Evolutionary conservation across 2,797 vertebrate genomes (phyloP), one percentile per base, ranked within the genome.

Genomic region (Salarias fasciatus): DNA sequence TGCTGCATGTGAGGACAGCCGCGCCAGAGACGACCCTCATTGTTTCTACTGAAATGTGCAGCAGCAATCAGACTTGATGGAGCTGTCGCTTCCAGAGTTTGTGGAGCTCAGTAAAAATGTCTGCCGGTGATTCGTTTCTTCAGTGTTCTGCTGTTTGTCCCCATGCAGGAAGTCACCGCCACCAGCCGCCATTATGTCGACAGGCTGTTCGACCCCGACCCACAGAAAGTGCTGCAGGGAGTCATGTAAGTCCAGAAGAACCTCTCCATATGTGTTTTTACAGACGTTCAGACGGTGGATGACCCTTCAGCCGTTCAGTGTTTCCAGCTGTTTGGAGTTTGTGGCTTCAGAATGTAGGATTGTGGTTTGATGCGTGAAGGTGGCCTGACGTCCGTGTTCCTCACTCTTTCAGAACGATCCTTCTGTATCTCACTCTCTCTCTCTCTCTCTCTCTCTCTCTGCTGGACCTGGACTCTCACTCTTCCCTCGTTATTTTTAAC

Each of bases 121-220:
- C 55, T 24, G 8, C 36, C 5, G 9, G 2, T 55, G 45, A 53
- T 28, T 63, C 53, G 11, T 68, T 13, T 49, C 28, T 43, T 30
- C 67, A 13, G 71, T 31, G 3, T 50, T 63, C 13, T 68, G n/a
- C 72, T 59, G 8, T 63, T 77, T 84, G n/a, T 86, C 53, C 50
- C 61, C 43, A 91, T 64, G 15, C 93, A 99, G 97, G 98, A 99
- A 93, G 98, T 98, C 83, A 98, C 96, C 59, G 97, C 97, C 80
- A 98, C 96, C 69, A 99, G 96, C 92, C 97, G 97, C 84, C 98
- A 99, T 92, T 99, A 99, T 94, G 97, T 99, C 79, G 97, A 99
- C 91, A 91, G 97, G 89, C 92, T 99, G 83, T 99, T 99, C 86
- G 96, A 99, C 91, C 96, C 97, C 31, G 97, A 99, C 92, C 96